Evolutionary conservation across 2,888 invertebrate genomes (phyloP).

Genomic region (Thalpophila matura): DNA sequence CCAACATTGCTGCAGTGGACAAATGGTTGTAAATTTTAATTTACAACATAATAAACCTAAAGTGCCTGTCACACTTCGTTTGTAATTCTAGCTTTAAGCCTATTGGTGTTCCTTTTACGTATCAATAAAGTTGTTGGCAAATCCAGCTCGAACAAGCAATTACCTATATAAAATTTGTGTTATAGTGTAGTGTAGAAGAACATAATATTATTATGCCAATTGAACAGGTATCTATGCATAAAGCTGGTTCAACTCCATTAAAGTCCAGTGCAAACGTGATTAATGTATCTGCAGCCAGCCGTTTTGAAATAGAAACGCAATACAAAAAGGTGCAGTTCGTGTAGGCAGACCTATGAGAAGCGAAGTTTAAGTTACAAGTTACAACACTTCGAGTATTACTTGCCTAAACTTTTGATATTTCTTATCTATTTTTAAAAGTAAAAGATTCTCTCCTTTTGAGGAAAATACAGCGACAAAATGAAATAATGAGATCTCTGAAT

Average conservation of each 20-base stretch:
- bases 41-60: conserved; percentile 33
- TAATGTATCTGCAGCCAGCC: conserved; percentile 54
- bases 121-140: conserved; percentile 34
- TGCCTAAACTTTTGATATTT: background rate
- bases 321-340: conserved; percentile 49
- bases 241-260: conserved; percentile 58
- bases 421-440: background rate
- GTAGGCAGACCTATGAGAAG: conserved; percentile 33
- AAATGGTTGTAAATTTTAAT: too few relatives aligned
- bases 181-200: conserved; percentile 20
- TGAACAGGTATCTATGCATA: conserved; percentile 55
- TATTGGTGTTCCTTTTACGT: conserved; percentile 13
- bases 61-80: conserved; percentile 26
- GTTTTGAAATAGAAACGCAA: conserved; percentile 58
- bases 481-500: conserved; percentile 15
- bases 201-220: conserved; percentile 49
- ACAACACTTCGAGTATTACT: conserved; percentile 6
- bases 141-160: conserved; percentile 16
- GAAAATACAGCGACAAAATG: background rate
- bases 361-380: conserved; percentile 23
- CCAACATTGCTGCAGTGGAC: too few relatives aligned
- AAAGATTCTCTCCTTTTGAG: background rate
- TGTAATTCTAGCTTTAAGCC: conserved; percentile 14
- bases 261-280: conserved; percentile 57
- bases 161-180: conserved; percentile 19